phyloP scores from a whole-genome alignment of 1,140 invertebrate genomes.

The Ceratosolen fusciceps region DNA sequence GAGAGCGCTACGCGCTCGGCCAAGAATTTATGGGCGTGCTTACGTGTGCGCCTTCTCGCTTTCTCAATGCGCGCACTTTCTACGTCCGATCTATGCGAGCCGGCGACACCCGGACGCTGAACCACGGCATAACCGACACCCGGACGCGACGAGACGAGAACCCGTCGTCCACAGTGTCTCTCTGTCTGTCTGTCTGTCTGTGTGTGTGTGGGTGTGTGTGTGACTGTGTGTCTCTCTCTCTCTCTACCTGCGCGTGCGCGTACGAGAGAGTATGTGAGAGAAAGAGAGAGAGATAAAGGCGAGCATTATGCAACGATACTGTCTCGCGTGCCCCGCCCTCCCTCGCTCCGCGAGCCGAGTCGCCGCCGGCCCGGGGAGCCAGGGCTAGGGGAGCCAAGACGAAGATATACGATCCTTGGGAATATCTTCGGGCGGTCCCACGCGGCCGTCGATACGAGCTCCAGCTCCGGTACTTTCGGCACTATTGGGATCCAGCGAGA shows the following conservation, averaged over 20 bases:
- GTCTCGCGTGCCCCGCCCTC: slow-evolving; percentile 43
- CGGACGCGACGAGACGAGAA: too few species aligned
- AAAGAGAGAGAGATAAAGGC: too few species aligned
- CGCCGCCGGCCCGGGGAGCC: too few species aligned
- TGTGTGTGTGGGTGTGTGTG: neutral
- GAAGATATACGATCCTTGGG: slow-evolving; percentile 57
- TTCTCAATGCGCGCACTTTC: slow-evolving; percentile 46
- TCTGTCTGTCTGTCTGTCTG: neutral
- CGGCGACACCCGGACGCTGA: neutral
- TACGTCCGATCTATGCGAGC: slow-evolving; percentile 34
- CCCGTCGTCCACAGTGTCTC: too few species aligned
- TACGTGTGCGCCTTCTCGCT: slow-evolving; percentile 47
- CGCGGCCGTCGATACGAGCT: slow-evolving; percentile 40
- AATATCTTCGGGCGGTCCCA: slow-evolving; percentile 57
- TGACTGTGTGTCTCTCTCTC: too few species aligned
- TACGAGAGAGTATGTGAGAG: too few species aligned
- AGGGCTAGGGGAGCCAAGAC: neutral
- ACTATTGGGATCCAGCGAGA: slow-evolving; percentile 9
- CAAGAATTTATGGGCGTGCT: slow-evolving; percentile 44
- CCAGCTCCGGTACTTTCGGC: slow-evolving; percentile 50
- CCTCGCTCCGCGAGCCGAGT: neutral
- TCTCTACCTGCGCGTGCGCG: too few species aligned
- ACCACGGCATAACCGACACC: neutral
- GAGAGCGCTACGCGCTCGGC: neutral
- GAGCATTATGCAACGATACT: slow-evolving; percentile 52